A percentile compares a stretch with the other conserved stretches of the same genome.
phyloP scores from a whole-genome alignment of 1,140 invertebrate genomes.

The Drosophila erecta region DNA sequence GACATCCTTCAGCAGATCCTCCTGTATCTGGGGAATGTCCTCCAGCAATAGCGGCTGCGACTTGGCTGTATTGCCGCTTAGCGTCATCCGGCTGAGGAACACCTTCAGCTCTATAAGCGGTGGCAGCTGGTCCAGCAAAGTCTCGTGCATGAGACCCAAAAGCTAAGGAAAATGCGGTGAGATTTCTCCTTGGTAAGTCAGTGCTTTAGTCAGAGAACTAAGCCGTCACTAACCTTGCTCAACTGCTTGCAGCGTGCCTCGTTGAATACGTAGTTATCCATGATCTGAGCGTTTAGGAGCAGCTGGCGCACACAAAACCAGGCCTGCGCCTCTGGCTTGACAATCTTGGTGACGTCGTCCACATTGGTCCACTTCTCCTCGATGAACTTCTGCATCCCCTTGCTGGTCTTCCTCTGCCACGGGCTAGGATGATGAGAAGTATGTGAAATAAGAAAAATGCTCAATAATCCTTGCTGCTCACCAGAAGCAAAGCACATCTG shows the following conservation, averaged over 20 bases:
- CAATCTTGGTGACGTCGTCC: slow-evolving; percentile 86
- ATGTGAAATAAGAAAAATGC: no score
- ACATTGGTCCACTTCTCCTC: slow-evolving; percentile 88
- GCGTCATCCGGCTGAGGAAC: slow-evolving; percentile 86
- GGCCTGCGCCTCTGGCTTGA: slow-evolving; percentile 89
- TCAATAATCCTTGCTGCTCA: neutral
- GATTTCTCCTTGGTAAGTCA: no score
- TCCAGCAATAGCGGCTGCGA: slow-evolving; percentile 86
- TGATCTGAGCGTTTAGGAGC: slow-evolving; percentile 87
- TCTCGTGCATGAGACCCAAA: slow-evolving; percentile 87
- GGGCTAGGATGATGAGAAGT: slow-evolving; percentile 80
- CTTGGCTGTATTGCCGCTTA: slow-evolving; percentile 53
- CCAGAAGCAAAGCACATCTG: slow-evolving; percentile 87
- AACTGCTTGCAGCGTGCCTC: slow-evolving; percentile 88
- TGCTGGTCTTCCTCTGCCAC: slow-evolving; percentile 88
- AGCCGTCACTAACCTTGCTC: slow-evolving; percentile 40
- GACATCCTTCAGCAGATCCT: slow-evolving; percentile 83
- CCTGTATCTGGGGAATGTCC: slow-evolving; percentile 85
- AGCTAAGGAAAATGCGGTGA: slow-evolving; percentile 25
- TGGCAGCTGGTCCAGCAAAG: slow-evolving; percentile 90
- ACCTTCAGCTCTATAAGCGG: slow-evolving; percentile 90
- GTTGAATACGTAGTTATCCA: slow-evolving; percentile 89
- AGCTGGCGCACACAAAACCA: slow-evolving; percentile 90
- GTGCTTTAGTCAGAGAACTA: no score
- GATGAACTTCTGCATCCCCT: slow-evolving; percentile 86